Percentiles rank a stretch among this genome's conserved stretches.
Evolutionary conservation across 2,888 invertebrate species (phyloP).

Genomic region (Drosophila sordidapex): DNA sequence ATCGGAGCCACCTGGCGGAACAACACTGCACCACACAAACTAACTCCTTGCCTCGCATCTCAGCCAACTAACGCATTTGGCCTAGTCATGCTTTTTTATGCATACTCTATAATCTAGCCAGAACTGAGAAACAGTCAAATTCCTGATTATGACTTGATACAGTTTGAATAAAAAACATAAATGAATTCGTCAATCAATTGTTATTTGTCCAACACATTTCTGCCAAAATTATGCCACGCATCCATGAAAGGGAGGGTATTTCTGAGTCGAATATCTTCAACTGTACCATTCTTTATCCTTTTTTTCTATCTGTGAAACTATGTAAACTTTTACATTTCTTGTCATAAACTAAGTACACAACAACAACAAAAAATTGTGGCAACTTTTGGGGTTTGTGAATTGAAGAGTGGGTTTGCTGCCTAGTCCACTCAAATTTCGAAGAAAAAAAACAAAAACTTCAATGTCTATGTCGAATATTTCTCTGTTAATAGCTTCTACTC

Average conservation of each 20-base stretch:
- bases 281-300: not conserved
- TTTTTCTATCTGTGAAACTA: constrained; percentile 22
- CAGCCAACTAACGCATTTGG: constrained; percentile 50
- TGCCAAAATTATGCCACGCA: not conserved
- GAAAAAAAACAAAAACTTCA: constrained; percentile 30
- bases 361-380: constrained; percentile 6
- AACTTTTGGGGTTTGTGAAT: constrained; percentile 41
- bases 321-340: constrained; percentile 59
- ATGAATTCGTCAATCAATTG: not conserved
- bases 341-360: constrained; percentile 44
- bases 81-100: constrained; percentile 17
- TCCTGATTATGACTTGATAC: not conserved
- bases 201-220: not conserved
- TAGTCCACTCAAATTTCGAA: constrained; percentile 67
- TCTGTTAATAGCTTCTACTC: constrained; percentile 70
- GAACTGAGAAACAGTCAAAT: not conserved
- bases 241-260: not conserved
- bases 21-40: constrained; percentile 46
- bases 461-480: constrained; percentile 60
- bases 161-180: not conserved
- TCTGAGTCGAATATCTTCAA: not conserved
- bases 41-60: constrained; percentile 19
- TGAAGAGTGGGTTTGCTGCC: constrained; percentile 18
- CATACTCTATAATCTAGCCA: constrained; percentile 5
- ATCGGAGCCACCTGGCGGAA: constrained; percentile 73